A percentile compares a stretch with the other conserved stretches of the same genome.
Evolutionary conservation across 2,797 vertebrate species (phyloP).

Genomic region (Melanotaenia pygmaea): DNA sequence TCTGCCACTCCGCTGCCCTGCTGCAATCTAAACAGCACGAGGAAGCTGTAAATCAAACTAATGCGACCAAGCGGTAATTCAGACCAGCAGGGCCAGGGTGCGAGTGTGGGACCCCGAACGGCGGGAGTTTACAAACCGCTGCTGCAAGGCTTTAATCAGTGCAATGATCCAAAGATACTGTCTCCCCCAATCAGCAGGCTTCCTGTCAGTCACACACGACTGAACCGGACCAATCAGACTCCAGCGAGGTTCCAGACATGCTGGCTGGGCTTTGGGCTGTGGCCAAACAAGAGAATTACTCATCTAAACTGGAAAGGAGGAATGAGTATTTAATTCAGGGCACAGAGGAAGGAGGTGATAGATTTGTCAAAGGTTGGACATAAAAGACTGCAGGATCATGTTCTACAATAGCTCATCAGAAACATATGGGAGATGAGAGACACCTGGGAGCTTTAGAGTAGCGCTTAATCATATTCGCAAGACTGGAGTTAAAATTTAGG

Average conservation of each 20-base stretch:
- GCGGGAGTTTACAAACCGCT: slow-evolving; percentile 77
- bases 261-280: slow-evolving; percentile 65
- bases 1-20: slow-evolving; percentile 54
- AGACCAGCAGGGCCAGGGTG: slow-evolving; percentile 81
- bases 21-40: slow-evolving; percentile 83
- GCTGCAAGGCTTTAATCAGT: slow-evolving; percentile 83
- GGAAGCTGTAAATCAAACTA: slow-evolving; percentile 88
- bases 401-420: slow-evolving; percentile 73
- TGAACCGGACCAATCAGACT: slow-evolving; percentile 75
- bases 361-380: slow-evolving; percentile 77
- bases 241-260: slow-evolving; percentile 52
- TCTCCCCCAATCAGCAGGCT: slow-evolving; percentile 82
- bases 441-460: slow-evolving; percentile 40
- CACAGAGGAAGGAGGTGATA: slow-evolving; percentile 72
- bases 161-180: slow-evolving; percentile 78
- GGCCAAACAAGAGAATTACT: slow-evolving; percentile 75
- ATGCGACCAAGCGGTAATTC: slow-evolving; percentile 82
- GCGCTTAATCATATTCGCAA: slow-evolving; percentile 50
- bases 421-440: slow-evolving; percentile 67
- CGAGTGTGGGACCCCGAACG: slow-evolving; percentile 66
- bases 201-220: slow-evolving; percentile 85
- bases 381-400: slow-evolving; percentile 68
- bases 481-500: slow-evolving; percentile 43
- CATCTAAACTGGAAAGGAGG: slow-evolving; percentile 74
- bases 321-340: slow-evolving; percentile 79